A percentile compares a stretch with the other conserved stretches of the same genome.
Conservation (phyloP, 2,113 vertebrate species). For the Pteruthius melanotis region DNA sequence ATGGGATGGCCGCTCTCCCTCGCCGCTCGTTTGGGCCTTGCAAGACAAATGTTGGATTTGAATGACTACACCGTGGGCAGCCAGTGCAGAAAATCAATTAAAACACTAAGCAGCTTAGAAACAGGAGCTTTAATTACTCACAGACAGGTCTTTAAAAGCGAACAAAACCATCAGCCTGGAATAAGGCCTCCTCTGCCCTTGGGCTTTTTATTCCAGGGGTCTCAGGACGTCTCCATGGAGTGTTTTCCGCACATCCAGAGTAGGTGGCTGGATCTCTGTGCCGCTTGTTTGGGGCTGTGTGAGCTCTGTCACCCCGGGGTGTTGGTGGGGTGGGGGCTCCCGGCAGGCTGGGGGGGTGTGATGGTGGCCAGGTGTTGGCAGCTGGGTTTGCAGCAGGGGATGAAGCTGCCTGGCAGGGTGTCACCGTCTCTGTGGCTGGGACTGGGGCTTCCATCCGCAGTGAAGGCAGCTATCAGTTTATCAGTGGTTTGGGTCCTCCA, state of each 20-base stretch:
- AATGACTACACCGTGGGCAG: conserved; percentile 34
- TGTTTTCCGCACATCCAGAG: fast-evolving
- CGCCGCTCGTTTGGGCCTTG: neutral
- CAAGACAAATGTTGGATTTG: neutral
- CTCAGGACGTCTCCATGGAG: neutral
- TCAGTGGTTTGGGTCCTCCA: neutral
- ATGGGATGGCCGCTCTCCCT: neutral
- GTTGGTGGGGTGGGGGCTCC: fast-evolving
- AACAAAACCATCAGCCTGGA: neutral
- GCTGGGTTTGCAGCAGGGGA: neutral
- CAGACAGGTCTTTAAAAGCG: conserved; percentile 8
- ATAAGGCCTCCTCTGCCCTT: neutral
- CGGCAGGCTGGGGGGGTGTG: neutral
- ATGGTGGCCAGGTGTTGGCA: neutral
- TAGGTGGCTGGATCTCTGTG: neutral
- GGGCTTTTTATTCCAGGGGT: neutral
- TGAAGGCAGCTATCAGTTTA: neutral
- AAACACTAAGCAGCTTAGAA: conserved; percentile 59
- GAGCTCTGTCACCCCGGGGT: fast-evolving
- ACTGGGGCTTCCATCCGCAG: neutral
- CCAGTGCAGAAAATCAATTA: conserved; percentile 59
- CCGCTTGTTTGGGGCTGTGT: fast-evolving
- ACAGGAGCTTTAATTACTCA: conserved; percentile 51
- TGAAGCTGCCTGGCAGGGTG: too few species aligned
- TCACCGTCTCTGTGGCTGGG: neutral